Evolutionary conservation across 2,113 vertebrate species (phyloP).

Genomic region (Alces alces): DNA sequence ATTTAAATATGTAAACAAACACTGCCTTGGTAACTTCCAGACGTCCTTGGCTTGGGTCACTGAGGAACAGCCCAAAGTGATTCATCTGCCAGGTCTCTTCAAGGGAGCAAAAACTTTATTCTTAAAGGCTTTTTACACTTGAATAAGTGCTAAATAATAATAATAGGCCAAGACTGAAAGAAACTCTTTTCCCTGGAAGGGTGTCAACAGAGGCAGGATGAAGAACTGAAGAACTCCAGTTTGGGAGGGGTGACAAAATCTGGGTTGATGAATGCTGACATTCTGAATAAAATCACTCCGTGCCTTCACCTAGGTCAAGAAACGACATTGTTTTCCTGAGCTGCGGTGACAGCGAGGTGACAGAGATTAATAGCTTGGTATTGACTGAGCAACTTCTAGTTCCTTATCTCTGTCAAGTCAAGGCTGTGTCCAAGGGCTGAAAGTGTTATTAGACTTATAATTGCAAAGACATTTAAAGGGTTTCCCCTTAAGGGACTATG

Average conservation of each 20-base stretch:
- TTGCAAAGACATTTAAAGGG: slow-evolving; percentile 99
- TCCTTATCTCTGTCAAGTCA: slow-evolving; percentile 97
- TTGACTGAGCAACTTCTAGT: slow-evolving; percentile 97
- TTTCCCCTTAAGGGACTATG: slow-evolving; percentile 94
- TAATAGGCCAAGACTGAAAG: slow-evolving; percentile 71
- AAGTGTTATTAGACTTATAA: slow-evolving; percentile 99
- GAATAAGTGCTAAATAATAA: slow-evolving; percentile 84
- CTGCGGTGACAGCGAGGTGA: slow-evolving; percentile 90
- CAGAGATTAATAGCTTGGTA: slow-evolving; percentile 99
- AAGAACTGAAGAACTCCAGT: slow-evolving; percentile 68
- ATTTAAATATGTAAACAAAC: slow-evolving; percentile 75
- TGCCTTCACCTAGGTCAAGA: slow-evolving; percentile 86
- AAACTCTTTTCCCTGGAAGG: slow-evolving; percentile 76
- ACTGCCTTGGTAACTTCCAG: slow-evolving; percentile 63
- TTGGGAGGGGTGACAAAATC: slow-evolving; percentile 82
- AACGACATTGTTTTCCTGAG: slow-evolving; percentile 87
- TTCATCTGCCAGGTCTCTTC: slow-evolving; percentile 55
- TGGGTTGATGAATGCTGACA: slow-evolving; percentile 86
- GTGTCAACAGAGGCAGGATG: slow-evolving; percentile 78
- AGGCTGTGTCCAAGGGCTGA: slow-evolving; percentile 89
- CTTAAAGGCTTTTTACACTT: slow-evolving; percentile 72
- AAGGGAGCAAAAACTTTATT: slow-evolving; percentile 62
- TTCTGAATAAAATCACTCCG: slow-evolving; percentile 88
- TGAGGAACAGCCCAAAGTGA: slow-evolving; percentile 44
- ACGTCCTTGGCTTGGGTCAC: slow-evolving; percentile 63